Evolutionary conservation across 2,888 invertebrate genomes (phyloP).

Genomic region (Carpatolechia fugitivella): DNA sequence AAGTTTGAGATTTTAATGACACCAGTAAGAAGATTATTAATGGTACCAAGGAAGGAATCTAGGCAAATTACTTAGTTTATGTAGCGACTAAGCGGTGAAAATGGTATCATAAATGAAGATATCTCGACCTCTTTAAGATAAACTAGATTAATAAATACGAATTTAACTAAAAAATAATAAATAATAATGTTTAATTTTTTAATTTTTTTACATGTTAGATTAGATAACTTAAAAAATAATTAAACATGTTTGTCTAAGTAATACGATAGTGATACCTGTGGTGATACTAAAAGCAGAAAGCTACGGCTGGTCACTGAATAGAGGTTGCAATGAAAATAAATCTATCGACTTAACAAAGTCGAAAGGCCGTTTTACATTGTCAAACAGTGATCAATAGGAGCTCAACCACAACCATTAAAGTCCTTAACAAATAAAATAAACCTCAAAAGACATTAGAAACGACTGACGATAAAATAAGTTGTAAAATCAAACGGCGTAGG

Average conservation of each 20-base stretch:
- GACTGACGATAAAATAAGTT: slow-evolving; percentile 46
- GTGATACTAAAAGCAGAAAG: too few relatives aligned
- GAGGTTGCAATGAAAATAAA: too few relatives aligned
- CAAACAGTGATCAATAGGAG: slow-evolving; percentile 1
- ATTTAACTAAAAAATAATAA: neutral
- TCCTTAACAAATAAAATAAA: slow-evolving; percentile 9
- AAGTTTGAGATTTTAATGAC: neutral
- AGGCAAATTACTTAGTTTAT: neutral
- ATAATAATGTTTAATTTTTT: too few relatives aligned
- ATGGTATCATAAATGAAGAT: neutral
- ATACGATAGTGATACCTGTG: too few relatives aligned
- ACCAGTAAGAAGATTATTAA: neutral
- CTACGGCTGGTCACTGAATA: too few relatives aligned
- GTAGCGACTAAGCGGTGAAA: too few relatives aligned
- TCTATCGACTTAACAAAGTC: neutral
- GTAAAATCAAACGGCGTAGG: slow-evolving; percentile 41
- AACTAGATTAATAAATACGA: neutral
- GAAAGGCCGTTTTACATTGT: neutral
- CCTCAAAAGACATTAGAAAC: slow-evolving; percentile 21
- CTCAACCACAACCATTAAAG: slow-evolving; percentile 7
- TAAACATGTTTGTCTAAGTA: too few relatives aligned
- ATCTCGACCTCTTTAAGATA: neutral
- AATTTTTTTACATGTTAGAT: too few relatives aligned
- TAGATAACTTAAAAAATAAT: too few relatives aligned
- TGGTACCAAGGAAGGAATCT: neutral